A percentile compares a stretch with the other conserved stretches of the same genome.
Conservation (phyloP, 1,140 invertebrate species). For the Pseudomyrmex pallidus region DNA sequence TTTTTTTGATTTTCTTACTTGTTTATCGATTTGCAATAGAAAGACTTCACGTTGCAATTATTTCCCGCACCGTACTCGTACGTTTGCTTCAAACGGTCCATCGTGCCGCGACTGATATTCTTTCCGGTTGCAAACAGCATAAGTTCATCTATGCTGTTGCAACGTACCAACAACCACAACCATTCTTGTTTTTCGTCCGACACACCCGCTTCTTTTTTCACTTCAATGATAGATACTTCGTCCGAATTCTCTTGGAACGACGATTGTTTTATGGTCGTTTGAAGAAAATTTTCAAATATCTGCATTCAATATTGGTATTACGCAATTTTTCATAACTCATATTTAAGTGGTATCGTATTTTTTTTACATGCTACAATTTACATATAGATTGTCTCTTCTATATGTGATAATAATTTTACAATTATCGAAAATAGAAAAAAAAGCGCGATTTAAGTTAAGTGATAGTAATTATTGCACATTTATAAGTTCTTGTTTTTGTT, state of each 20-base stretch:
- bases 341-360: constrained; percentile 23
- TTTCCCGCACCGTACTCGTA: constrained; percentile 80
- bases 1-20: constrained; percentile 74
- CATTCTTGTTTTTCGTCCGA: constrained; percentile 75
- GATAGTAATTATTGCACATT: not conserved
- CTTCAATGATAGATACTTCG: constrained; percentile 37
- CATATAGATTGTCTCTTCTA: not conserved
- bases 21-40: constrained; percentile 82
- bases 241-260: constrained; percentile 12
- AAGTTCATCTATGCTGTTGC: constrained; percentile 81
- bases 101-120: constrained; percentile 76
- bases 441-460: too few species aligned
- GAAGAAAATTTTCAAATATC: constrained; percentile 81
- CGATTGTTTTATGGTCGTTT: constrained; percentile 62
- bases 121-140: constrained; percentile 84
- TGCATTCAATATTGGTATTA: constrained; percentile 59
- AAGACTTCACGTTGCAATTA: constrained; percentile 82
- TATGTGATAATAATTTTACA: not conserved
- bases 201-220: constrained; percentile 59
- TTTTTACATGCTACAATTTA: not conserved
- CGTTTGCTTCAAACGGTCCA: constrained; percentile 80
- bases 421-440: too few species aligned
- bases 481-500: constrained; percentile 5
- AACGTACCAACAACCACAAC: constrained; percentile 81
- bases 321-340: not conserved